phyloP scores from a whole-genome alignment of 2,888 invertebrate species.

The Lochmaea capreae region DNA sequence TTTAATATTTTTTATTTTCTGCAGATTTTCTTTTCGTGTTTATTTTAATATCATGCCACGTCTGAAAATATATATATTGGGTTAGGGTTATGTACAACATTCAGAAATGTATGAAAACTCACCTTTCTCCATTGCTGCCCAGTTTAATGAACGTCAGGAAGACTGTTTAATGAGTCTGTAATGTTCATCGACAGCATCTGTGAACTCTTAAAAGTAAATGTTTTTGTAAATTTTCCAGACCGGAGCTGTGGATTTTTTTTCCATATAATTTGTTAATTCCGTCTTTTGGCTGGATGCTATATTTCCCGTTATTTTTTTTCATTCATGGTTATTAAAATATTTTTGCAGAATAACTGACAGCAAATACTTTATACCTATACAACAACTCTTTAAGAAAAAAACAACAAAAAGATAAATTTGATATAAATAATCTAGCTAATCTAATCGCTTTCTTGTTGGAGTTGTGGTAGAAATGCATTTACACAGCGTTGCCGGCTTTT shows the following conservation, averaged over 20 bases:
- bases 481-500: no score
- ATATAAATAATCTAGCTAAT: no score
- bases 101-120: neutral
- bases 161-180: neutral
- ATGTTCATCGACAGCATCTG: neutral
- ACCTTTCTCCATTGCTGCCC: conserved; percentile 29
- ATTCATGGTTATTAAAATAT: no score
- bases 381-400: no score
- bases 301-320: neutral
- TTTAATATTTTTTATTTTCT: neutral
- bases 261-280: neutral
- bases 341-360: no score
- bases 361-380: no score
- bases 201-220: neutral
- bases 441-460: no score
- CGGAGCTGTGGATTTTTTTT: conserved; percentile 4
- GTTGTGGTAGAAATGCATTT: no score
- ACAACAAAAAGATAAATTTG: no score
- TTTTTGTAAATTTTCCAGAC: conserved; percentile 5
- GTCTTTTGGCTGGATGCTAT: neutral
- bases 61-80: neutral
- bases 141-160: conserved; percentile 19
- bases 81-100: neutral
- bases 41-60: conserved; percentile 12
- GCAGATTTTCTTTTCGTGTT: conserved; percentile 7